These are phyloP conservation scores for Heteronetta atricapilla DNA, from an alignment of 2,113 vertebrate genomes.

Conservation along the genomic window DNA sequence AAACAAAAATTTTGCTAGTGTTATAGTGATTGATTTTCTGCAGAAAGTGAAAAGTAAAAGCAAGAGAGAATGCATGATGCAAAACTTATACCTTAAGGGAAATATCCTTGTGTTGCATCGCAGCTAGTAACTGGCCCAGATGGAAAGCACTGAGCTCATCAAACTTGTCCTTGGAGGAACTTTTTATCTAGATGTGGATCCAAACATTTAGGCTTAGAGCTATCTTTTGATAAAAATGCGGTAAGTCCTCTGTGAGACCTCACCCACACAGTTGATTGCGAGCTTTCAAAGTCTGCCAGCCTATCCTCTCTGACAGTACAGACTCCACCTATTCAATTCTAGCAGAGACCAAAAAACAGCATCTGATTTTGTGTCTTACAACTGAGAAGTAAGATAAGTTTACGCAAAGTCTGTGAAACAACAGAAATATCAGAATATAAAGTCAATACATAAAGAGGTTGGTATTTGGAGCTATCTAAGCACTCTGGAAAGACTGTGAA, in stretches of 20 bases:
- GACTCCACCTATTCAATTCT: background rate
- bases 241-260: slow-evolving; percentile 1
- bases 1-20: background rate
- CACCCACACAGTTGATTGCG: background rate
- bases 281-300: background rate
- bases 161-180: background rate
- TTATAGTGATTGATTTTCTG: slow-evolving; percentile 21
- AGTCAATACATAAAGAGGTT: background rate
- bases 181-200: slow-evolving; percentile 17
- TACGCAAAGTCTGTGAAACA: background rate
- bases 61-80: background rate
- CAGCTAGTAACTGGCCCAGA: background rate
- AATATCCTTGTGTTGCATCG: slow-evolving; percentile 21
- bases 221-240: slow-evolving; percentile 10
- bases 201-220: background rate
- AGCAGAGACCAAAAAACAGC: background rate
- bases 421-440: background rate
- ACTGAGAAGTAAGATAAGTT: background rate
- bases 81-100: background rate
- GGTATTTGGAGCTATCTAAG: background rate
- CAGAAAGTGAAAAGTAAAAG: slow-evolving; percentile 14
- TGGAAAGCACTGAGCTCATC: background rate
- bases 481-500: background rate
- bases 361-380: background rate
- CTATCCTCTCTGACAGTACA: background rate